Evolutionary conservation across 35 echinoderm and acorn worm genomes (phyloP).

Genomic region (Stichopus chloronotus): DNA sequence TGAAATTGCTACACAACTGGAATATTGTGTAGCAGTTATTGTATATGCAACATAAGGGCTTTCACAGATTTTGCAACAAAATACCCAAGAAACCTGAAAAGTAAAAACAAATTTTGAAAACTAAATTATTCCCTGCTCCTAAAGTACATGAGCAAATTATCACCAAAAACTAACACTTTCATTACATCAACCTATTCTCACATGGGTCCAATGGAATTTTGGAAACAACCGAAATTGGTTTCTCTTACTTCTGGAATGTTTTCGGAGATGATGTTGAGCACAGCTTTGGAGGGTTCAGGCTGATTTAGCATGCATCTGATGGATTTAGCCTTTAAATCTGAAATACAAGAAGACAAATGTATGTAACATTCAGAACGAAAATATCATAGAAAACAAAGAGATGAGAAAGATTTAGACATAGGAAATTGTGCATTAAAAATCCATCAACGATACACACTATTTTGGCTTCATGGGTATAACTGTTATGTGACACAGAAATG

Average conservation of each 20-base stretch:
- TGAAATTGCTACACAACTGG: neutral
- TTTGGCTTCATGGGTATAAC: no score
- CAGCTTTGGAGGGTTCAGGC: neutral
- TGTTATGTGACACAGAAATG: no score
- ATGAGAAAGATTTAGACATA: no score
- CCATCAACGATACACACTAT: no score
- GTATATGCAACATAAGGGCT: neutral
- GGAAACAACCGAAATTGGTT: neutral
- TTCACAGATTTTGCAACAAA: neutral
- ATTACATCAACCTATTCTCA: no score
- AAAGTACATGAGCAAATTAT: no score
- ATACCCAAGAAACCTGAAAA: neutral
- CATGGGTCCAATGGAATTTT: no score
- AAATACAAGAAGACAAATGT: no score
- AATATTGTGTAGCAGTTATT: neutral
- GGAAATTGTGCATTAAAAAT: no score
- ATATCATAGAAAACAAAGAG: no score
- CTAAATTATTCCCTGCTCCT: neutral
- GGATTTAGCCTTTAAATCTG: conserved; percentile 33
- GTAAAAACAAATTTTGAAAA: neutral
- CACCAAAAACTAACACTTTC: no score
- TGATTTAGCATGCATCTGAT: neutral
- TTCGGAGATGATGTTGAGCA: conserved; percentile 30
- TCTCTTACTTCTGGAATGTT: conserved; percentile 54
- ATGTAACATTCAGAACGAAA: no score